These are phyloP conservation scores for Geophilus truncorum DNA, from an alignment of 2,888 invertebrate genomes.

Conservation along the genomic window DNA sequence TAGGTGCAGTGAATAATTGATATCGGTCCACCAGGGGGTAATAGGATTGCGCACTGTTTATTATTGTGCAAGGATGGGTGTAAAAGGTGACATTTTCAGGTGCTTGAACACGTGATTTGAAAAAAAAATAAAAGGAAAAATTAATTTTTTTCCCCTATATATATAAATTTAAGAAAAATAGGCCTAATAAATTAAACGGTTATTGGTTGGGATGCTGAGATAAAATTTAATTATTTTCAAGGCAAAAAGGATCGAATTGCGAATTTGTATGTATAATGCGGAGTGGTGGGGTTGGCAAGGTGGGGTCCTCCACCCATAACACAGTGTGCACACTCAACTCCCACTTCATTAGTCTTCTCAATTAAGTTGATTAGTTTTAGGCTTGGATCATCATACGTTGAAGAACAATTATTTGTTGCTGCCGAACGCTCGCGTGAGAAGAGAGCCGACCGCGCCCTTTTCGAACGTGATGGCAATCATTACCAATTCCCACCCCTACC, in stretches of 20 bases:
- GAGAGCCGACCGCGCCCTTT: not conserved
- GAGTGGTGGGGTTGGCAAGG: not conserved
- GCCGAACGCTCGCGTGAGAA: not conserved
- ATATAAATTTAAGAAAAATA: too few species aligned
- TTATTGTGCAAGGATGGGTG: not conserved
- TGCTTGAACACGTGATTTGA: not conserved
- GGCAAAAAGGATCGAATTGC: not conserved
- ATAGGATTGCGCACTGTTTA: not conserved
- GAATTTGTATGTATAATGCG: not conserved
- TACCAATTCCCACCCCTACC: not conserved
- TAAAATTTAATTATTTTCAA: too few species aligned
- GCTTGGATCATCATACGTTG: not conserved
- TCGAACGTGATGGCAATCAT: not conserved
- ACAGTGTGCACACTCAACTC: not conserved
- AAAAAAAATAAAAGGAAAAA: not conserved
- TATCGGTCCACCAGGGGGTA: not conserved
- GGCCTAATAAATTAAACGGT: too few species aligned
- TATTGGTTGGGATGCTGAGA: too few species aligned
- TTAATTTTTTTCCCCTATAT: not conserved
- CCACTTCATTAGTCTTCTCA: constrained; percentile 22
- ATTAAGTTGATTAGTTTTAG: constrained; percentile 9
- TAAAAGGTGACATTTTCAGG: not conserved
- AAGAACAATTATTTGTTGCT: not conserved
- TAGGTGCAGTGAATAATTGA: not conserved
- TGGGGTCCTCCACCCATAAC: not conserved